These are phyloP conservation scores for Zaprionus davidi DNA, from an alignment of 1,140 invertebrate species.

Conservation along the genomic window DNA sequence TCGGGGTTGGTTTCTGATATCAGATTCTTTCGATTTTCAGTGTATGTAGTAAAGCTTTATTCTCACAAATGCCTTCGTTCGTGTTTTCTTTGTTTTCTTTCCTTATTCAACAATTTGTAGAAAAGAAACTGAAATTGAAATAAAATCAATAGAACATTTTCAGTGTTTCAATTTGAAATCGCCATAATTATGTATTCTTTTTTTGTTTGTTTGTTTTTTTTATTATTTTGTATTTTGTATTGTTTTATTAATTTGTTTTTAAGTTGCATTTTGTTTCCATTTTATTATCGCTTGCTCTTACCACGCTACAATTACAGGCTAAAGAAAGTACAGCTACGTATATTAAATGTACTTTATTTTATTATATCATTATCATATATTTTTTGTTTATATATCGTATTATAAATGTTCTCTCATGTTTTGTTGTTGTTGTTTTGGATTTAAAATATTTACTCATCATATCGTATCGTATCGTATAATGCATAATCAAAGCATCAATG, in stretches of 20 bases:
- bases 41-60: conserved; percentile 45
- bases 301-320: conserved; percentile 62
- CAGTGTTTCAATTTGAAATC: conserved; percentile 28
- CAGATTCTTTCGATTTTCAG: conserved; percentile 8
- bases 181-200: conserved; percentile 34
- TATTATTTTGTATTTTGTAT: conserved; percentile 42
- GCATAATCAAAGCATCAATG: conserved; percentile 49
- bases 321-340: conserved; percentile 68
- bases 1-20: conserved; percentile 36
- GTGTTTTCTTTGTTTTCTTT: not conserved
- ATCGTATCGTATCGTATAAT: conserved; percentile 34
- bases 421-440: conserved; percentile 60
- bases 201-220: conserved; percentile 27
- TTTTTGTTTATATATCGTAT: conserved; percentile 24
- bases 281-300: conserved; percentile 78
- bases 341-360: conserved; percentile 41
- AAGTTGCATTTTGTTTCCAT: conserved; percentile 73
- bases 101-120: conserved; percentile 10
- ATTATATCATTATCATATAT: conserved; percentile 28
- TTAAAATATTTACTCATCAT: conserved; percentile 67
- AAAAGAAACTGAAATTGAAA: conserved; percentile 35
- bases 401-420: conserved; percentile 21
- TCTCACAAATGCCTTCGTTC: conserved; percentile 41
- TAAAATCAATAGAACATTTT: conserved; percentile 23
- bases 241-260: conserved; percentile 74